phyloP scores from a whole-genome alignment of 2,797 vertebrate genomes.

The Anolis apletophallus region DNA sequence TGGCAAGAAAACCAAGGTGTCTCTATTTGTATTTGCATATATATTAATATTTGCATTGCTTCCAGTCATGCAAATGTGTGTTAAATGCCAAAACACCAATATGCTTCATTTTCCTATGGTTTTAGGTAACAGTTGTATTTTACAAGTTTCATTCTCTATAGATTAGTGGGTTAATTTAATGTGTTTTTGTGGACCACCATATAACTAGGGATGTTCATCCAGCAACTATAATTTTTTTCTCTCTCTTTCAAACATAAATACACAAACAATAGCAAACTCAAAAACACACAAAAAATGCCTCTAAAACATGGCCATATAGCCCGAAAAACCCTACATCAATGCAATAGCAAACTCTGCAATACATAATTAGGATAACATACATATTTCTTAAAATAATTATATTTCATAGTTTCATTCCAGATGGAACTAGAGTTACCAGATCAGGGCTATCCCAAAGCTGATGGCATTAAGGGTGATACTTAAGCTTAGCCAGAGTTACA shows the following conservation, averaged over 20 bases:
- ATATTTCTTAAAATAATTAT: background rate
- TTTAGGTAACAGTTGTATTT: background rate
- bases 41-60: constrained; percentile 30
- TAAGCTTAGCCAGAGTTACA: too few species aligned
- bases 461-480: too few species aligned
- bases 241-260: background rate
- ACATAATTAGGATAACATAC: background rate
- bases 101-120: background rate
- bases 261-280: background rate
- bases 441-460: too few species aligned
- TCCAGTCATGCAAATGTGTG: constrained; percentile 21
- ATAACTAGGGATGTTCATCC: background rate
- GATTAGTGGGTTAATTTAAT: background rate
- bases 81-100: constrained; percentile 9
- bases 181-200: background rate
- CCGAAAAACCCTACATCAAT: too few species aligned
- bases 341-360: background rate
- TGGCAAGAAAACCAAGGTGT: background rate
- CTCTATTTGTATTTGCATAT: constrained; percentile 24
- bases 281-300: too few species aligned
- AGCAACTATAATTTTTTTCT: background rate
- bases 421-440: background rate
- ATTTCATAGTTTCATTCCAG: background rate
- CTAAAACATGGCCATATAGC: too few species aligned
- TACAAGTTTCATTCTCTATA: background rate